Evolutionary conservation across 2,113 vertebrate species (phyloP).

Genomic region (Tupaia chinensis): DNA sequence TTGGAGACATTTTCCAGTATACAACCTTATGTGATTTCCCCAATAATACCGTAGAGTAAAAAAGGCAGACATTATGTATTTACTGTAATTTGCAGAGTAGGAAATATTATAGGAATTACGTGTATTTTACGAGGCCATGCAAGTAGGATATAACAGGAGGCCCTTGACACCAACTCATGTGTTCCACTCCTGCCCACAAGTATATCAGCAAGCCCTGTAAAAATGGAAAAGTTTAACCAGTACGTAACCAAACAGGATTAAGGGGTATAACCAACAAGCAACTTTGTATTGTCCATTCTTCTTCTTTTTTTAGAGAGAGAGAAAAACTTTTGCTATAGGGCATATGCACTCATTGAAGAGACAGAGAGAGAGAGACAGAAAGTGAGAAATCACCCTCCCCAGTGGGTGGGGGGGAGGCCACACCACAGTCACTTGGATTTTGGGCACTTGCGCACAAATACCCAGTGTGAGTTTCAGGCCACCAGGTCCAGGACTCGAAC

Average conservation of each 20-base stretch:
- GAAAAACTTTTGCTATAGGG: no score
- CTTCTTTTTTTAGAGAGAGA: no score
- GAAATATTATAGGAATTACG: neutral
- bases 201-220: neutral
- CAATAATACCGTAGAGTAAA: slow-evolving; percentile 6
- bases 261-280: neutral
- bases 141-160: neutral
- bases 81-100: neutral
- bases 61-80: neutral
- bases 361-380: no score
- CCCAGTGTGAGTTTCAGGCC: no score
- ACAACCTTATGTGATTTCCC: neutral
- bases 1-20: slow-evolving; percentile 33
- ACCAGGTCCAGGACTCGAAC: no score
- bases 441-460: no score
- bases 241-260: neutral
- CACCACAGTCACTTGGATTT: no score
- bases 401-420: no score
- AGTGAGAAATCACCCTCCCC: no score
- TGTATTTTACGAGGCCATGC: neutral
- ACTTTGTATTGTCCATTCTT: neutral
- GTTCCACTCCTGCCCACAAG: neutral
- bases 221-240: neutral
- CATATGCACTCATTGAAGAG: no score
- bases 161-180: neutral